These are phyloP conservation scores for Phocides pigmalion DNA, from an alignment of 1,140 invertebrate genomes.

Conservation along the genomic window DNA sequence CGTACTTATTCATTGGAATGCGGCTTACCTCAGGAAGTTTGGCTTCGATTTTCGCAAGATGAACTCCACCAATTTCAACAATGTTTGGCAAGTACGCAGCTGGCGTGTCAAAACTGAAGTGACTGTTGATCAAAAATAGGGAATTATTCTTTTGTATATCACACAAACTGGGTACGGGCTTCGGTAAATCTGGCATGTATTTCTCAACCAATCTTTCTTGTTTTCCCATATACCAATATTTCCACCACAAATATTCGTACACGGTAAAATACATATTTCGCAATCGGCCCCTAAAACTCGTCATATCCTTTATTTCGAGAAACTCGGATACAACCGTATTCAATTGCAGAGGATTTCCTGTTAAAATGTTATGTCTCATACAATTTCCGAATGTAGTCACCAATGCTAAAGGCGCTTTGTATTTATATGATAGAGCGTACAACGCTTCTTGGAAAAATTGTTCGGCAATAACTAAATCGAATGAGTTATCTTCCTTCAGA, in stretches of 20 bases:
- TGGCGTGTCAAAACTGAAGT: constrained; percentile 74
- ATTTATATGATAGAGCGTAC: constrained; percentile 83
- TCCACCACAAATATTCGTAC: constrained; percentile 68
- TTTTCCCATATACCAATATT: constrained; percentile 58
- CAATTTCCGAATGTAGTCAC: constrained; percentile 84
- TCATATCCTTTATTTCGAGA: constrained; percentile 65
- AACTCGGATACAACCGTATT: constrained; percentile 79
- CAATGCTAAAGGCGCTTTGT: constrained; percentile 81
- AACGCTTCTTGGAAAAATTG: constrained; percentile 84
- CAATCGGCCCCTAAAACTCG: constrained; percentile 66
- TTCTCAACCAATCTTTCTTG: constrained; percentile 69
- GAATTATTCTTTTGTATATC: constrained; percentile 81
- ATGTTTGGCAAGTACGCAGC: constrained; percentile 82
- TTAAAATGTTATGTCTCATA: constrained; percentile 83
- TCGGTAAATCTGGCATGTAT: constrained; percentile 57
- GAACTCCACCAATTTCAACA: constrained; percentile 85
- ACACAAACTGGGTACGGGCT: constrained; percentile 75
- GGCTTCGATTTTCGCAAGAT: constrained; percentile 68
- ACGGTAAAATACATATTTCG: constrained; percentile 65
- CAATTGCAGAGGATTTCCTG: constrained; percentile 82
- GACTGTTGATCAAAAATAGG: constrained; percentile 78
- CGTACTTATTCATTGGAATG: too few species aligned
- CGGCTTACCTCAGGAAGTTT: constrained; percentile 52
- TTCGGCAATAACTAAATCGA: constrained; percentile 83
- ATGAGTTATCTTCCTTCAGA: constrained; percentile 74